phyloP scores from a whole-genome alignment of 2,888 invertebrate species.

The Oligia fasciuncula region DNA sequence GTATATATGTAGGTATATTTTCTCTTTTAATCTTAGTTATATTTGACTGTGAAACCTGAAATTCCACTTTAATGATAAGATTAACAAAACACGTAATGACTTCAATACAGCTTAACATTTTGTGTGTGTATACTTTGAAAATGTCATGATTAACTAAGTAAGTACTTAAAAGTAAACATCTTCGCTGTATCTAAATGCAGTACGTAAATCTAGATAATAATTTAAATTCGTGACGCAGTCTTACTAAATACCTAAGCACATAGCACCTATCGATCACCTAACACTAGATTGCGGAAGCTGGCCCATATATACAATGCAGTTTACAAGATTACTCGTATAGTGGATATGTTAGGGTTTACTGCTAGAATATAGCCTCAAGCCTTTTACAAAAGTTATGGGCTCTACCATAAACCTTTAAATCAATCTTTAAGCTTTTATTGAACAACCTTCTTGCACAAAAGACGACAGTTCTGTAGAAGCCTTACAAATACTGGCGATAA shows the following conservation, averaged over 20 bases:
- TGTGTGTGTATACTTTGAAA: constrained; percentile 5
- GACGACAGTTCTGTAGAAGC: neutral
- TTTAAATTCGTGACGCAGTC: constrained; percentile 89
- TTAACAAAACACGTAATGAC: no score
- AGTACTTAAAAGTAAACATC: constrained; percentile 32
- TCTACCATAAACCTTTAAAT: neutral
- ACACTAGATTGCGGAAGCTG: constrained; percentile 64
- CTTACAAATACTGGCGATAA: neutral
- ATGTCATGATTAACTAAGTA: neutral
- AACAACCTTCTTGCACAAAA: neutral
- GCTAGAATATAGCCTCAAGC: constrained; percentile 26
- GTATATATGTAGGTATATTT: no score
- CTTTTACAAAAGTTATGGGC: neutral
- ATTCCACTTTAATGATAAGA: neutral
- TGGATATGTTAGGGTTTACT: constrained; percentile 41
- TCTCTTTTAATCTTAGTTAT: neutral
- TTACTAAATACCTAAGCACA: constrained; percentile 86
- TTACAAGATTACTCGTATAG: constrained; percentile 30
- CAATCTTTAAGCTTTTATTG: neutral
- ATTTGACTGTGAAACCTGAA: neutral
- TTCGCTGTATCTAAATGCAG: constrained; percentile 57
- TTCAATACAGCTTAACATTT: neutral
- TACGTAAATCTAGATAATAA: constrained; percentile 69
- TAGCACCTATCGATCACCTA: constrained; percentile 84
- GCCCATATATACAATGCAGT: constrained; percentile 68